Evolutionary conservation across 2,888 invertebrate genomes (phyloP), one percentile per base, ranked within the genome.

Genomic region (Aproaerema taeniolella): DNA sequence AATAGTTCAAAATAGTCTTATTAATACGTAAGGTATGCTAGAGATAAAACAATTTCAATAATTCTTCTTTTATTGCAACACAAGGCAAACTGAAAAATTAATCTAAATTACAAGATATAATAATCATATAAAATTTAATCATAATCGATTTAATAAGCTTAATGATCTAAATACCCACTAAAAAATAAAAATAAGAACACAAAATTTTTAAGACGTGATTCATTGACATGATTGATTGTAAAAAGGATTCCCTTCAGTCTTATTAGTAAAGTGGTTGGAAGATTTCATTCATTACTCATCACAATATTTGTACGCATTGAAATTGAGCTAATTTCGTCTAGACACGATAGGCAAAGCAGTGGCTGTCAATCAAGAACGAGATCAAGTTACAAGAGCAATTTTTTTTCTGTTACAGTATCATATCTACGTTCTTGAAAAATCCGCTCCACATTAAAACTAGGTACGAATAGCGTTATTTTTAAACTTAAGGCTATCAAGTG

Each of bases 231-330:
- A 47, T 50, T 44, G 42, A 49, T 41, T 45, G 39, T 46, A 41
- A 40, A 46, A 44, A 54, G 40, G 53, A 52, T 57, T 53, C 49
- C 53, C 55, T 61, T 74, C 74, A 74, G 72, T 74, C 73, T 72
- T 71, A 61, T 65, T 42, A 34, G 39, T 52, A 58, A 42, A 61
- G 59, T 58, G 55, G 50, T 60, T 57, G 62, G 58, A 63, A 63
- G 48, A 45, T 45, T 30, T 49, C 49, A 49, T 42, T 46, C 41
- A 28, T 32, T 33, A 16, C 56, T 54, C 49, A 58, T 58, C 45
- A 52, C 45, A 51, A 28, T 30, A 45, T 31, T 75, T 73, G 68
- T 71, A 71, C 74, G 62, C 63, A 61, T 53, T n/a, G 55, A 48
- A 51, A 57, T 68, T 65, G 66, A 68, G 68, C 67, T 61, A 31